Evolutionary conservation across 1,140 invertebrate genomes (phyloP), one percentile per base, ranked within the genome.

Genomic region (Venturia canescens): DNA sequence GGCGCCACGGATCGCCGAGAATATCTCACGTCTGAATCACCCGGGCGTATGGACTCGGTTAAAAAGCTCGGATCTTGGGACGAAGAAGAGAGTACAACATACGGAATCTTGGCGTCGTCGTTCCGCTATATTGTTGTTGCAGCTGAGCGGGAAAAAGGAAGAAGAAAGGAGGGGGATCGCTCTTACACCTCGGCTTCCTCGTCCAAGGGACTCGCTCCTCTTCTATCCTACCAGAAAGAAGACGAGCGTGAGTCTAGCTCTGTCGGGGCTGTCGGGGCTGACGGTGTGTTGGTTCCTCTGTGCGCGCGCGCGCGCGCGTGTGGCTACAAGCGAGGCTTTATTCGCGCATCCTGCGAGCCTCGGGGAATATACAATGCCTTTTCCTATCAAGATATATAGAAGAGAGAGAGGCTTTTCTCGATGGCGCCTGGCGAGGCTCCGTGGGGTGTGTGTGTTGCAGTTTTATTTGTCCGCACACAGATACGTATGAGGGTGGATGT

Each of bases 21-120:
- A 88, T 89, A 88, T 89, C 87, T 87, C 82, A 84, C 83, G 87
- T 87, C 87, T 88, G 87, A 88, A 88, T 89, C 88, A 87, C 77
- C 80, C 74, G 60, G 67, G 79, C 72, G 69, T 78, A 71, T 76
- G 67, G 66, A 48, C 38, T 53, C 48, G 63, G 7, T 60, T 77
- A 78, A 67, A 81, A 77, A 77, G 38, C 60, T 70, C 66, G n/a
- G 74, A 15, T 78, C 63, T 63, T 26, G 26, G 23, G 71, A 53
- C 31, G 38, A 29, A 63, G 53, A 3, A 57, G 16, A 3, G 26
- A 27, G 21, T 21, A 18, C 34, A 21, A 63, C 72, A 76, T 76
- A 38, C 72, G 53, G 72, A 27, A 29, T 34, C 53, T 31, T n/a
- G 66, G 26, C 66, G 27, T 69, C 29, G 23, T 63, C 23, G 60